Evolutionary conservation across 2,797 vertebrate species (phyloP).

Genomic region (Natrix natrix): DNA sequence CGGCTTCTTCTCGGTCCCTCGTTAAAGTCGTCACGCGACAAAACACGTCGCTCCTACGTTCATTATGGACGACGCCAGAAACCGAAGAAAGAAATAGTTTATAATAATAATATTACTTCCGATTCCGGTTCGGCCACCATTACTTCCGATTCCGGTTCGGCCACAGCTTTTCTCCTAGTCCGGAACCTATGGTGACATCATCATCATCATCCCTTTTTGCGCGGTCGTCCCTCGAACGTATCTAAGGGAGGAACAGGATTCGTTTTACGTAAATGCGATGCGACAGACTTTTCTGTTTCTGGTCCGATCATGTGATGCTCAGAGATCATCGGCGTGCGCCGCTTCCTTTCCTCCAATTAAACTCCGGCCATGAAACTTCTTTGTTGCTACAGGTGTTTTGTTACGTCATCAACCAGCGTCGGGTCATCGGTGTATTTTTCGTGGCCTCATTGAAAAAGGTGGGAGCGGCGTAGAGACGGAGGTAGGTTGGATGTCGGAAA

Average conservation of each 20-base stretch:
- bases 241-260: not conserved
- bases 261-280: not conserved
- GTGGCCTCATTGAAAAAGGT: not conserved
- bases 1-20: not conserved
- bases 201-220: not conserved
- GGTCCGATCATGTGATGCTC: not conserved
- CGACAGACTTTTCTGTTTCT: not conserved
- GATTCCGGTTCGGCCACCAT: not conserved
- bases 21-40: not conserved
- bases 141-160: not conserved
- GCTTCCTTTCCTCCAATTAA: not conserved
- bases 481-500: not conserved
- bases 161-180: not conserved
- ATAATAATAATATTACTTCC: not conserved
- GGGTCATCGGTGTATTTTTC: not conserved
- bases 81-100: no score
- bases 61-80: not conserved
- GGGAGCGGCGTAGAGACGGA: not conserved
- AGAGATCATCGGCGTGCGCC: not conserved
- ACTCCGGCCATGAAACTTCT: no score
- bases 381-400: not conserved
- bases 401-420: not conserved
- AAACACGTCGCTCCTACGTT: not conserved
- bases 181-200: not conserved
- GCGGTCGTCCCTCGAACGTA: accelerated